phyloP scores from a whole-genome alignment of 2,888 invertebrate genomes.

The Coenonympha glycerion region DNA sequence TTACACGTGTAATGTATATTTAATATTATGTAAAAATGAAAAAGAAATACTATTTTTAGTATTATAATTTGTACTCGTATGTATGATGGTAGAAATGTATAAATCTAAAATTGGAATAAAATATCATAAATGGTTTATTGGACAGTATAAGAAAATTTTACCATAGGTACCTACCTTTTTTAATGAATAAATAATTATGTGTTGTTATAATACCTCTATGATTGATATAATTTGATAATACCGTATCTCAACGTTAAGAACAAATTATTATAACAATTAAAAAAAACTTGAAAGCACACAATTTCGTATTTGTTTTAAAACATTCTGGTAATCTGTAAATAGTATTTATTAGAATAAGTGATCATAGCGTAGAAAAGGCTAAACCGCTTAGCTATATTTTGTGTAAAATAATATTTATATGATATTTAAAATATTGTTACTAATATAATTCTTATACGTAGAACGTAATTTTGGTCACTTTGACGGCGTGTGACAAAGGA shows the following conservation, averaged over 20 bases:
- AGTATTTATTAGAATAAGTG: slow-evolving; percentile 73
- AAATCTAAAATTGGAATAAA: neutral
- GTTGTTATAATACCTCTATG: slow-evolving; percentile 6
- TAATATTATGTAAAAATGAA: no score
- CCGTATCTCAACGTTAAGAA: neutral
- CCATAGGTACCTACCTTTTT: neutral
- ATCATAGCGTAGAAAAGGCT: slow-evolving; percentile 68
- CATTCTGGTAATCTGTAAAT: slow-evolving; percentile 75
- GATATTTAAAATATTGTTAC: slow-evolving; percentile 67
- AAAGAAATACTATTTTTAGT: no score
- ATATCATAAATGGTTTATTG: neutral
- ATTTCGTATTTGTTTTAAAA: slow-evolving; percentile 28
- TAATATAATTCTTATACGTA: slow-evolving; percentile 36
- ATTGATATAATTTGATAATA: neutral
- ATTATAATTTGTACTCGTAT: no score
- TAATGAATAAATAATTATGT: neutral
- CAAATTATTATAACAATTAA: slow-evolving; percentile 14
- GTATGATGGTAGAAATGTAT: no score
- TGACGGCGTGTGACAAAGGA: neutral
- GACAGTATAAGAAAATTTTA: neutral
- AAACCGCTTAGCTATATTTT: slow-evolving; percentile 66
- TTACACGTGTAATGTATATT: no score
- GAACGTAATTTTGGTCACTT: slow-evolving; percentile 21
- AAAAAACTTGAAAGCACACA: neutral
- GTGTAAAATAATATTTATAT: slow-evolving; percentile 75